Evolutionary conservation across 2,113 vertebrate species (phyloP).

Genomic region (Pachycephala philippinensis): DNA sequence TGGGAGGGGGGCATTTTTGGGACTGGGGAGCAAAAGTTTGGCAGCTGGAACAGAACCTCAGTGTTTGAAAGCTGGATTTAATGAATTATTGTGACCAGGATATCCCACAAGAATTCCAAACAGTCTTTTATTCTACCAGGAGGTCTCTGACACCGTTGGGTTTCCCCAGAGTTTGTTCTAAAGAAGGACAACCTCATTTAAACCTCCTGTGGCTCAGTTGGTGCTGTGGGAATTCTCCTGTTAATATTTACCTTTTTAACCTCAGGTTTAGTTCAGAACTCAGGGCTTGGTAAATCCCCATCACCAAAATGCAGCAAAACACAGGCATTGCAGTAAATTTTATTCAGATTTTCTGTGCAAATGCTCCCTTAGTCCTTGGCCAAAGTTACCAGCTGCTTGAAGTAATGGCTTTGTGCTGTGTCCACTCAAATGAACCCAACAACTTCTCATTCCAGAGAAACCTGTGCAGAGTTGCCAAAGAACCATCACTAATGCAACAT

Average conservation of each 20-base stretch:
- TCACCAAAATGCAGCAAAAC: neutral
- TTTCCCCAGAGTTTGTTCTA: neutral
- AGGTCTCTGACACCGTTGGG: neutral
- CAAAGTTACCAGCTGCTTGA: neutral
- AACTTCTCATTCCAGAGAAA: neutral
- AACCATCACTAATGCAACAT: neutral
- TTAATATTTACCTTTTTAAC: neutral
- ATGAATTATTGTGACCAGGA: neutral
- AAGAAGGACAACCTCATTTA: neutral
- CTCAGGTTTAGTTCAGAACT: neutral
- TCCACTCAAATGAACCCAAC: neutral
- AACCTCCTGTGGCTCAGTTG: neutral
- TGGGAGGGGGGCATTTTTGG: neutral
- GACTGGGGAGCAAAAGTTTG: accelerated
- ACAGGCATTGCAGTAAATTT: neutral
- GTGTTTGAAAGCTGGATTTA: neutral
- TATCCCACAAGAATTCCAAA: neutral
- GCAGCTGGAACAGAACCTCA: accelerated
- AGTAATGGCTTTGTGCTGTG: neutral
- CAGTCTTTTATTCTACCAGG: neutral
- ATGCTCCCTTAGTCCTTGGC: neutral
- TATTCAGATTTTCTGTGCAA: neutral
- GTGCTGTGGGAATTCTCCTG: neutral
- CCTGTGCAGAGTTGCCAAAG: neutral
- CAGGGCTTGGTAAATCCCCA: neutral